Evolutionary conservation across 2,113 vertebrate species (phyloP).

Genomic region (Atherinomorus stipes): DNA sequence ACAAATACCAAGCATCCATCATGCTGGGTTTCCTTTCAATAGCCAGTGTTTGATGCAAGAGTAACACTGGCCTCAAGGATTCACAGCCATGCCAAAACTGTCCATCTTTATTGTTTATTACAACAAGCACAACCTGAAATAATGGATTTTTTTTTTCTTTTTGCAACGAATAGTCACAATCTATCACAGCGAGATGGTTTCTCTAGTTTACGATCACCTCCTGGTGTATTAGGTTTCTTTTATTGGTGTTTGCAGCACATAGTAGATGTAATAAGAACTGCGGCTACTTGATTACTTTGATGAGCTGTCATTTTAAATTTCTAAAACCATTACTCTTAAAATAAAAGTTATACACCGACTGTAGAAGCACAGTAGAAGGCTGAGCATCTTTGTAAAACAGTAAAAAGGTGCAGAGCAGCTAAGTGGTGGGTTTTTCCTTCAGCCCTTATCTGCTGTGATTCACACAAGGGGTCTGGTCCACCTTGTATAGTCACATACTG

Average conservation of each 20-base stretch:
- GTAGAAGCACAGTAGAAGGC: conserved; percentile 14
- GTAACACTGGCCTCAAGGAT: conserved; percentile 11
- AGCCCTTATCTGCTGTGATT: conserved; percentile 29
- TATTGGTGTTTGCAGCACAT: conserved; percentile 20
- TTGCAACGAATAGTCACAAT: conserved; percentile 16
- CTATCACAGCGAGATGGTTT: conserved; percentile 4
- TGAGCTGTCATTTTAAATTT: conserved; percentile 10
- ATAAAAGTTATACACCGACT: conserved; percentile 28
- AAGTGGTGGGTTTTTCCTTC: conserved; percentile 25
- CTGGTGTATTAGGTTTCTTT: conserved; percentile 29
- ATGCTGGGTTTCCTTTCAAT: conserved; percentile 38
- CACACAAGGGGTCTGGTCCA: conserved; percentile 14
- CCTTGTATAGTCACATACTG: conserved; percentile 28
- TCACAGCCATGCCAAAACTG: conserved; percentile 31
- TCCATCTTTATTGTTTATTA: conserved; percentile 34
- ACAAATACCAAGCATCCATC: conserved; percentile 70
- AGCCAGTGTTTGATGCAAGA: conserved; percentile 1
- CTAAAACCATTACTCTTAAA: conserved; percentile 19
- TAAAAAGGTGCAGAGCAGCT: neutral
- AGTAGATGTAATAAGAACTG: conserved; percentile 17
- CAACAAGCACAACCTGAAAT: conserved; percentile 15
- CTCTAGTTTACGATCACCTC: neutral
- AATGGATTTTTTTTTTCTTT: conserved; percentile 3
- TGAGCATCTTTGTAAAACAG: conserved; percentile 7
- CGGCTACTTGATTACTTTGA: conserved; percentile 18